Base-by-base conservation (phyloP, 64 coral and sea anemone genomes). In the Catalaphyllia jardinei region DNA sequence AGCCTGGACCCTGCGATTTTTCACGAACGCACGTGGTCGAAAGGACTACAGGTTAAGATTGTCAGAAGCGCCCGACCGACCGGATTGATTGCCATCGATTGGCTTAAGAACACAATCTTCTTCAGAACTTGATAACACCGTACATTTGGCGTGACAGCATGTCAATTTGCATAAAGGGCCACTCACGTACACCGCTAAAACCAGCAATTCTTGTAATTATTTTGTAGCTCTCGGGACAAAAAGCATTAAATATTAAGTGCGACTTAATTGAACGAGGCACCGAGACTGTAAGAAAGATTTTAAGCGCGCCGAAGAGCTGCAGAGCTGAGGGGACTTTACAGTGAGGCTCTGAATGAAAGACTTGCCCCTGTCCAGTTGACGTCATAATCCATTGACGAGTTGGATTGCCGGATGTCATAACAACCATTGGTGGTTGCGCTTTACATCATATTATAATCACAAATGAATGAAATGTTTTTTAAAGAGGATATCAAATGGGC, bases 401-500 rank as follows among this genome's bases (percentile, higher is more conserved):
- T 14, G 7, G 5, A 54, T 31, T 17, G 38, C 81, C 81, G 63
- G 81, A 71, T 64, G 81, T 31, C 13, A 65, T 83, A 62, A 24
- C 81, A 49, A 52, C 81, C 62, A 85, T 72, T 85, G 81, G 62
- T 29, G 57, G 79, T 71, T 85, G 81, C 10, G 62, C 65, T 71
- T 69, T 71, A 52, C 62, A 85, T 69, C 81, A 85, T 71, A 85
- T 71, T 85, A 42, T 51, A 51, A 85, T 85, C 81, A 71, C 62
- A 85, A 85, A 85, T 71, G 62, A 67, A 71, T 85, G 62, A 71
- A 64, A 49, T 85, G 61, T 52, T 51, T 85, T 71, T 85, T 14
- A 71, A 85, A 69, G 63, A 85, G 81, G 81, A 71, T 85, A 85
- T 71, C 81, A 71, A 85, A 85, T 85, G 81, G 63, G 55, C 80